phyloP scores from a whole-genome alignment of 2,797 vertebrate genomes.

The Diceros bicornis region DNA sequence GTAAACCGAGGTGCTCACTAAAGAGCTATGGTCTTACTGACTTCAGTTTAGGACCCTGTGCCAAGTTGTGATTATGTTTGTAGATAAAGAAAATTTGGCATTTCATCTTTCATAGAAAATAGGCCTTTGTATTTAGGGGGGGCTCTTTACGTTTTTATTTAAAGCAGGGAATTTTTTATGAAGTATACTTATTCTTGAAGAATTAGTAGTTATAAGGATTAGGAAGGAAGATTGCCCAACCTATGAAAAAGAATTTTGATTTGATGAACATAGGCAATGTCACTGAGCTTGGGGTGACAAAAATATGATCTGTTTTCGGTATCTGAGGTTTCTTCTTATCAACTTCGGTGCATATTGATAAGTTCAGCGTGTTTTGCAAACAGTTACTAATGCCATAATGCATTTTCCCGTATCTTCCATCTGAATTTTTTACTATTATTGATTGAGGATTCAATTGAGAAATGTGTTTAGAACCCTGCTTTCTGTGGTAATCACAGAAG shows the following conservation, averaged over 20 bases:
- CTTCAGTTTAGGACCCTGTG: slow-evolving; percentile 46
- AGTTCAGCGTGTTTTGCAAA: slow-evolving; percentile 88
- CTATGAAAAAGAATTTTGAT: slow-evolving; percentile 64
- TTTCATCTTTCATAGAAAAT: slow-evolving; percentile 68
- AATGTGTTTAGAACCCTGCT: slow-evolving; percentile 92
- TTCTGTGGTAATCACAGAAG: slow-evolving; percentile 92
- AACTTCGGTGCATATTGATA: slow-evolving; percentile 87
- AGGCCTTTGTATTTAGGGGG: background rate
- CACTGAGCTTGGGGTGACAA: slow-evolving; percentile 61
- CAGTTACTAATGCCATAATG: slow-evolving; percentile 89
- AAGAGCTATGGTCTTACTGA: slow-evolving; percentile 13
- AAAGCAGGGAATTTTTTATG: slow-evolving; percentile 60
- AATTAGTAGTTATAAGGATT: slow-evolving; percentile 63
- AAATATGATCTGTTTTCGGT: slow-evolving; percentile 54
- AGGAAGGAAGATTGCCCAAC: slow-evolving; percentile 40
- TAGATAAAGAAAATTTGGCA: slow-evolving; percentile 15
- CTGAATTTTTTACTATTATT: slow-evolving; percentile 90
- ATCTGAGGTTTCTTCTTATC: slow-evolving; percentile 70
- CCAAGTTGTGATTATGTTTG: slow-evolving; percentile 42
- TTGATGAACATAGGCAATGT: slow-evolving; percentile 51
- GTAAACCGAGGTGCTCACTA: slow-evolving; percentile 35
- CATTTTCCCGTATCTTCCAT: slow-evolving; percentile 87
- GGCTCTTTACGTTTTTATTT: slow-evolving; percentile 55
- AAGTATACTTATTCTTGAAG: slow-evolving; percentile 57
- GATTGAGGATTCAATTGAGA: slow-evolving; percentile 92